Conservation (phyloP, 2,888 invertebrate genomes). For the Coleophora deauratella region DNA sequence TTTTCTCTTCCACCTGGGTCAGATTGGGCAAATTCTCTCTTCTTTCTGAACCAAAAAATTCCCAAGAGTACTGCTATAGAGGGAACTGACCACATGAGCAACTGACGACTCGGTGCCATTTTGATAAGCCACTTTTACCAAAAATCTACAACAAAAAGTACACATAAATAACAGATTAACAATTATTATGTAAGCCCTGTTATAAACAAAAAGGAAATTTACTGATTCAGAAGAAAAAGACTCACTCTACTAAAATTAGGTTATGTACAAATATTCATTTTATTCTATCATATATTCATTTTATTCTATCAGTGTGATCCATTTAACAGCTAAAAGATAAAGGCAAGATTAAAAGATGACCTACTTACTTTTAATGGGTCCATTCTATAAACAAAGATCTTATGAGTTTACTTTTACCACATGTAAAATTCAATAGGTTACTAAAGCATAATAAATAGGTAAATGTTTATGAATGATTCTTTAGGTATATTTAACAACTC, state of each 20-base stretch:
- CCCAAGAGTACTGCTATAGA: constrained; percentile 86
- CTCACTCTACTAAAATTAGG: no score
- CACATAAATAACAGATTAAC: no score
- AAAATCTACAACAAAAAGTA: constrained; percentile 60
- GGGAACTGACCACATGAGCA: constrained; percentile 86
- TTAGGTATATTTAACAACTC: no score
- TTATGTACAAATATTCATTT: no score
- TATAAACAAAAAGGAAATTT: constrained; percentile 12
- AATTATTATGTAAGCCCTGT: background rate
- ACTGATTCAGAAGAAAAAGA: constrained; percentile 23
- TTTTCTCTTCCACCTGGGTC: constrained; percentile 80
- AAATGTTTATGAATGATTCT: no score
- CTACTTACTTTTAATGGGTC: constrained; percentile 36
- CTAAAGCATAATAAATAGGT: constrained; percentile 1
- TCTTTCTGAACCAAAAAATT: constrained; percentile 88
- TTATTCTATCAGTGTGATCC: no score
- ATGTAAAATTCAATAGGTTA: constrained; percentile 7
- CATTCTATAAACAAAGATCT: constrained; percentile 27
- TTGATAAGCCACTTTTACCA: constrained; percentile 80
- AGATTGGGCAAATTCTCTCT: constrained; percentile 81
- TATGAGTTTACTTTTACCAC: constrained; percentile 12
- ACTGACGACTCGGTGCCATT: constrained; percentile 86
- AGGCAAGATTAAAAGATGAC: constrained; percentile 32
- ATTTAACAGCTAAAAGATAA: no score
- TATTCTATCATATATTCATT: no score